These are phyloP conservation scores for Thereva nobilitata DNA, from an alignment of 2,888 invertebrate genomes.

Conservation along the genomic window DNA sequence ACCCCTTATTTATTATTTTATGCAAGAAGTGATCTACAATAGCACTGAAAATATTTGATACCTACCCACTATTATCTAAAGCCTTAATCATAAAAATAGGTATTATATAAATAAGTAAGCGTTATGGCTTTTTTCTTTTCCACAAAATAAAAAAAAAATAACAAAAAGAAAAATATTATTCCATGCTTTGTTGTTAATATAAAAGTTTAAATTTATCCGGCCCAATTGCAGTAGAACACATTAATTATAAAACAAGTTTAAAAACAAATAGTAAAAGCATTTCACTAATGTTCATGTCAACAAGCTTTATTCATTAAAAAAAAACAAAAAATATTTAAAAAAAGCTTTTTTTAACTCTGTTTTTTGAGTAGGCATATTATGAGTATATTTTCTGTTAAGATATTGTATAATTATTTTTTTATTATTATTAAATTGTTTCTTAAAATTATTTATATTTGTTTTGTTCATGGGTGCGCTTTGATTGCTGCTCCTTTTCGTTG, in stretches of 20 bases:
- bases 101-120: conserved; percentile 23
- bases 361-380: conserved; percentile 30
- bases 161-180: conserved; percentile 8
- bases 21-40: conserved; percentile 64
- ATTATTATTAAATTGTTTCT: conserved; percentile 35
- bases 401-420: conserved; percentile 12
- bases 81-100: conserved; percentile 34
- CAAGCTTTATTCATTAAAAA: too few species aligned
- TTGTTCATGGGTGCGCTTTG: not conserved
- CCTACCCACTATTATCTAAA: conserved; percentile 24
- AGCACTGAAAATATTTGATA: conserved; percentile 36
- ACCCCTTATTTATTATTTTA: conserved; percentile 89
- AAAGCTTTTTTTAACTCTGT: conserved; percentile 29
- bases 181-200: conserved; percentile 31
- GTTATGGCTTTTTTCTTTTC: conserved; percentile 28
- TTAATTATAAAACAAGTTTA: conserved; percentile 12
- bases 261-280: too few species aligned
- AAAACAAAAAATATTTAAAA: not conserved
- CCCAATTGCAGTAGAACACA: conserved; percentile 20
- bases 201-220: conserved; percentile 19
- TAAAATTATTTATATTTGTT: conserved; percentile 7
- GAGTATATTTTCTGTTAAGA: conserved; percentile 32
- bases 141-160: conserved; percentile 29
- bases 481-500: not conserved
- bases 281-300: too few species aligned